These are phyloP conservation scores for Cichlasoma orientale DNA, from an alignment of 2,797 vertebrate species.

Conservation along the genomic window DNA sequence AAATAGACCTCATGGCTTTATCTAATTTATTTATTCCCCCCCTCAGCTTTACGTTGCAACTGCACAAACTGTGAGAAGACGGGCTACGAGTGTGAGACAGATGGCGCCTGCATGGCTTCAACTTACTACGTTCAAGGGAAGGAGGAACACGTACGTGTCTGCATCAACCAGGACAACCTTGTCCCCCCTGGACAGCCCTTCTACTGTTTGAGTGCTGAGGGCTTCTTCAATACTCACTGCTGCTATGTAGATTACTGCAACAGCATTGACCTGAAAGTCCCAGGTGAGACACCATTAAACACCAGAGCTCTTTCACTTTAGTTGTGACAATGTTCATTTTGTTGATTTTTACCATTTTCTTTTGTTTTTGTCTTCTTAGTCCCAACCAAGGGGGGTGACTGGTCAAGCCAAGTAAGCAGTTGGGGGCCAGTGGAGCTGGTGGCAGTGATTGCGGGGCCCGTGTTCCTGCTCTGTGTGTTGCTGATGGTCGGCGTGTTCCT, in stretches of 20 bases:
- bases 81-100: conserved; percentile 93
- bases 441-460: conserved; percentile 92
- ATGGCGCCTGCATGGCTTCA: conserved; percentile 97
- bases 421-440: conserved; percentile 98
- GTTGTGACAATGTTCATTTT: not conserved
- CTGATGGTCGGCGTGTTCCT: conserved; percentile 91
- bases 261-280: conserved; percentile 90
- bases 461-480: conserved; percentile 93
- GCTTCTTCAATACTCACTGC: conserved; percentile 93
- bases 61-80: conserved; percentile 92
- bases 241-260: conserved; percentile 98
- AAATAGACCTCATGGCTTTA: fast-evolving
- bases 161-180: conserved; percentile 86
- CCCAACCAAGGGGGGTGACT: conserved; percentile 51
- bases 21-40: not conserved
- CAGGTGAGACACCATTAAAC: conserved; percentile 81
- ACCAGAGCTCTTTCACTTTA: not conserved
- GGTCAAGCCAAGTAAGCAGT: conserved; percentile 52
- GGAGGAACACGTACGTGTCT: conserved; percentile 90
- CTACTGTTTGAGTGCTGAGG: conserved; percentile 93
- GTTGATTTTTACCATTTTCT: not conserved
- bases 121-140: conserved; percentile 87
- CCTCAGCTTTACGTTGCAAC: conserved; percentile 86
- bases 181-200: conserved; percentile 94
- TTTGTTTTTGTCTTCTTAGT: conserved; percentile 23